Evolutionary conservation across 2,888 invertebrate species (phyloP).

Genomic region (Drosophila dives): DNA sequence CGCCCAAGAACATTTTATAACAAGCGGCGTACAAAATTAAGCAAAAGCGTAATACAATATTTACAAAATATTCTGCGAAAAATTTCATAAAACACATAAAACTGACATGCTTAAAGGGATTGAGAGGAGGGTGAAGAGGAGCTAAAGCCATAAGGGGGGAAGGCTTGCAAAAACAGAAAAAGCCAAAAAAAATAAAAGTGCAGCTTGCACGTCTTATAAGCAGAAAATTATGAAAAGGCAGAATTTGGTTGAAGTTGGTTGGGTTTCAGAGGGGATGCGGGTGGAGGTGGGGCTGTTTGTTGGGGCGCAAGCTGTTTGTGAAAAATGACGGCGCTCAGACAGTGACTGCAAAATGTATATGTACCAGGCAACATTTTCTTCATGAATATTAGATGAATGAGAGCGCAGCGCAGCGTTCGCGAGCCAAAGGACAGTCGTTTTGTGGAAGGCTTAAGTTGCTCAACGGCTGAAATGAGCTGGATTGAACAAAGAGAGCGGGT

Average conservation of each 20-base stretch:
- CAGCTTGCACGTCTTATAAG: conserved; percentile 73
- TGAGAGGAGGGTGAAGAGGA: not conserved
- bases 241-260: conserved; percentile 8
- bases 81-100: conserved; percentile 80
- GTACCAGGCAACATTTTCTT: conserved; percentile 56
- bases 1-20: conserved; percentile 56
- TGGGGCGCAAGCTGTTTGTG: conserved; percentile 56
- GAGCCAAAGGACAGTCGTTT: conserved; percentile 56
- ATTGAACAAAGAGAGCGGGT: not conserved
- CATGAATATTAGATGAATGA: conserved; percentile 77
- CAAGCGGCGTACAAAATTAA: conserved; percentile 69
- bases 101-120: conserved; percentile 59
- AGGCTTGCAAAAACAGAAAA: not conserved
- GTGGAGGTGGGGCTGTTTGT: not conserved
- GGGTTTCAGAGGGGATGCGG: not conserved
- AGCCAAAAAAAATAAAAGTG: conserved; percentile 44
- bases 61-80: conserved; percentile 76
- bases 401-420: conserved; percentile 6
- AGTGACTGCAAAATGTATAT: conserved; percentile 63
- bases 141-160: not conserved
- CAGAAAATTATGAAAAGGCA: conserved; percentile 78
- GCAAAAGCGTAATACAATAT: conserved; percentile 72
- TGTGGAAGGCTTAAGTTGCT: conserved; percentile 72
- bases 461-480: conserved; percentile 64
- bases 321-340: conserved; percentile 70